Evolutionary conservation across 2,888 invertebrate genomes (phyloP), one percentile per base, ranked within the genome.

Genomic region (Tachina fera): DNA sequence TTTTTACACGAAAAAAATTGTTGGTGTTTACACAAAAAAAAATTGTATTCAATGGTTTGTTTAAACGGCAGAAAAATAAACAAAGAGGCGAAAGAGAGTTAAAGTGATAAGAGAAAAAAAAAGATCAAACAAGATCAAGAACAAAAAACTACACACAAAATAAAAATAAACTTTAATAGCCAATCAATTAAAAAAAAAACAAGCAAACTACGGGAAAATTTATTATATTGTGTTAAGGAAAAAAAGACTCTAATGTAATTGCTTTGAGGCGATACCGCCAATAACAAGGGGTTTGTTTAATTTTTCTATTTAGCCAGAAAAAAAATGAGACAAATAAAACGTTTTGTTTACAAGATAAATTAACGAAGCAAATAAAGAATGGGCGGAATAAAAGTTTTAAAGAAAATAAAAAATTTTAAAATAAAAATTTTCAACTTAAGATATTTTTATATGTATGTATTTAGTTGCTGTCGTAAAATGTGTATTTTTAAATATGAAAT

Each of bases 41-140:
- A 41, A 58, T 14, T 31, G 3, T 60, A 11, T 22, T 45, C 10
- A 56, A 65, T 47, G n/a, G 13, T 16, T 41, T 56, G 13, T 16
- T 41, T 56, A n/a, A 43, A 41, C 10, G 60, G 8, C 14, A 11
- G 10, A 56, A 58, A 65, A 71, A 68, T 14, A 70, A 60, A 68
- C 13, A 51, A 51, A 49, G 49, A 31, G 19, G 19, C 3, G 39
- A n/a, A 9, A 45, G 9, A 51, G 9, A 49, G 13, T 19, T 41
- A 11, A 67, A 58, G 16, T 11, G 13, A 49, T 51, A 65, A 76
- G 60, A 80, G 78, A 77, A 82, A 76, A 67, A 80, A 78, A 77
- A 82, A 82, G 82, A 85, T 85, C 85, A 85, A 82, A 85, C 81
- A 70, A 86, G 82, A 82, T 75, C 82, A 86, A 75, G 75, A 78